Base-by-base conservation (phyloP, 2,113 vertebrate species). In the Mus spicilegus region DNA sequence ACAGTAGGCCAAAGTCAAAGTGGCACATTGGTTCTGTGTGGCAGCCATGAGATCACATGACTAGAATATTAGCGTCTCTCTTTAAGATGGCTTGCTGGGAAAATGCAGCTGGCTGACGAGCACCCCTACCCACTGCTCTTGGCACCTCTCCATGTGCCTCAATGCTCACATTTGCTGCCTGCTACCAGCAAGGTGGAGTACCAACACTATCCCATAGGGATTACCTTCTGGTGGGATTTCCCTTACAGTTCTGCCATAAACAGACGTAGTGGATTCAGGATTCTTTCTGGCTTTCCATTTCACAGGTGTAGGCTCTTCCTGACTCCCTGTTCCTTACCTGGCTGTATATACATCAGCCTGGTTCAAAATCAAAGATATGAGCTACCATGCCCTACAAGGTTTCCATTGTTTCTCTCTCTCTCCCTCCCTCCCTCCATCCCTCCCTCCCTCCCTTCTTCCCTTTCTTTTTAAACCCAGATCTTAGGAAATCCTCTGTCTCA, bases 31-130 rank as follows among this genome's bases (percentile, higher is more conserved):
- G 69, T 54, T 61, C 67, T 69, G 54, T 54, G 51, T 14, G 42
- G 33, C 33, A 39, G 65, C 69, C 16, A 0, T 0, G 24, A 28
- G 56, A 13, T 51, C 58, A 42, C 75, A 36, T 19, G 26, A 28
- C 30, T 87, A 82, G 70, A 16, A 28, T 73, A 28, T 73, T 90
- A 87, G 70, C 14, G 17, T 56, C 36, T 80, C 24, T 80, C 86
- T 90, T 95, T 19, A 24, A 16, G 81, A 80, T 39, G 75, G 70
- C 39, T 58, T 87, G 54, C 95, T 30, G 30, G 84, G 69, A 89
- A 73, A 75, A 65, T 28, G 39, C 6, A 7, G 51, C 4, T 56
- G 54, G 67, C 33, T 61, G 80, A 82, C 22, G 80, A 65, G 33
- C 39, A 56, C 19, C 28, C 76, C 36, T 46, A 5, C 16, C 39